phyloP scores from a whole-genome alignment of 2,113 vertebrate species.

The Nannospalax galili region DNA sequence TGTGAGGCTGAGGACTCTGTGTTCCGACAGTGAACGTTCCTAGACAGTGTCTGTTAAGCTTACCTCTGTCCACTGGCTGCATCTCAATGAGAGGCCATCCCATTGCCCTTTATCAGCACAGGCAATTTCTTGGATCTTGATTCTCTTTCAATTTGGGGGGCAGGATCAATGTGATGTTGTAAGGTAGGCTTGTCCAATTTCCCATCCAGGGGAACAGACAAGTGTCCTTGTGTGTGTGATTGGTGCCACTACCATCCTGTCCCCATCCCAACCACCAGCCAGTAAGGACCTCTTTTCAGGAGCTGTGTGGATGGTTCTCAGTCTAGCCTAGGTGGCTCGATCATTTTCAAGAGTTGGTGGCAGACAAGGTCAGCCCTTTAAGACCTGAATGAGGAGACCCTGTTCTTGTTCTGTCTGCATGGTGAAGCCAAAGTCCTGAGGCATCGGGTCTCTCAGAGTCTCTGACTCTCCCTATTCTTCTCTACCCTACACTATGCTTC shows the following conservation, averaged over 20 bases:
- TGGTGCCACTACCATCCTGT: neutral
- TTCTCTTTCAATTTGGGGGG: neutral
- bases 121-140: neutral
- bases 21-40: neutral
- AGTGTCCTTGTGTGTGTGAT: neutral
- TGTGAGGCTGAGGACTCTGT: neutral
- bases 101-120: neutral
- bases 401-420: too few species aligned
- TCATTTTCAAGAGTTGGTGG: neutral
- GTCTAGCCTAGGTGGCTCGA: neutral
- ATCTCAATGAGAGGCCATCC: neutral
- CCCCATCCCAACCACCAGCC: neutral
- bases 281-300: neutral
- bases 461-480: neutral
- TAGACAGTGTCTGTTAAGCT: neutral
- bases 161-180: neutral
- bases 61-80: neutral
- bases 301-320: fast-evolving
- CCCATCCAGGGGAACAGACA: neutral
- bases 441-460: neutral
- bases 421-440: too few species aligned
- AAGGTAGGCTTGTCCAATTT: neutral
- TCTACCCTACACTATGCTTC: neutral
- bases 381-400: too few species aligned
- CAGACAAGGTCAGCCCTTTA: neutral